Percentiles rank a stretch among this genome's conserved stretches.
Evolutionary conservation across 2,797 vertebrate species (phyloP).

Genomic region (Manis crassicaudata): DNA sequence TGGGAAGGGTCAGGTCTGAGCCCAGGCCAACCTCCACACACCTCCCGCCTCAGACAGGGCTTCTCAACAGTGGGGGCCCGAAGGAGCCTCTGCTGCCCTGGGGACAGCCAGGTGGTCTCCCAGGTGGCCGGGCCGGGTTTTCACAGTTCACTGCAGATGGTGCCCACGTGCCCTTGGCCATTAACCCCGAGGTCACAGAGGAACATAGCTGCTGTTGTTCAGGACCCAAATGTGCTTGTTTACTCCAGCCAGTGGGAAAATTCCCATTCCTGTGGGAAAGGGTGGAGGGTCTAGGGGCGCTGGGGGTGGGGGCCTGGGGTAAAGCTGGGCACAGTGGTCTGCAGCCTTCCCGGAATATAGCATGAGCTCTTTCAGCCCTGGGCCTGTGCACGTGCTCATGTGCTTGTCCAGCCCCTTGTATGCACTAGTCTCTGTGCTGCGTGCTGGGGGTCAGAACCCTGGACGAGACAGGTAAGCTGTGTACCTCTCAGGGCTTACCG

Average conservation of each 20-base stretch:
- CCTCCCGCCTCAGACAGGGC: neutral
- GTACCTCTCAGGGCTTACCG: neutral
- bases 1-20: neutral
- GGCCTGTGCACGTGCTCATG: neutral
- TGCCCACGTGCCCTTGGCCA: neutral
- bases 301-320: neutral
- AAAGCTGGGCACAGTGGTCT: neutral
- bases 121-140: neutral
- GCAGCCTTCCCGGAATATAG: neutral
- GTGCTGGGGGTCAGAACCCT: neutral
- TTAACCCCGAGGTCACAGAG: conserved; percentile 56
- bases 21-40: neutral
- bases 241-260: conserved; percentile 29
- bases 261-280: conserved; percentile 56
- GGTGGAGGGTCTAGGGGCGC: neutral
- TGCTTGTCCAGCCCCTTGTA: neutral
- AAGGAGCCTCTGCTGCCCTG: neutral
- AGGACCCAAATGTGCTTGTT: conserved; percentile 34
- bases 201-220: conserved; percentile 53
- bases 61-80: neutral
- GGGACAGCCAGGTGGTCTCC: neutral
- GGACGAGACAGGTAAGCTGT: neutral
- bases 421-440: neutral
- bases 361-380: neutral
- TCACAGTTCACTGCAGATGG: conserved; percentile 40